phyloP scores from a whole-genome alignment of 64 coral and sea anemone species.

The Exaiptasia diaphana region DNA sequence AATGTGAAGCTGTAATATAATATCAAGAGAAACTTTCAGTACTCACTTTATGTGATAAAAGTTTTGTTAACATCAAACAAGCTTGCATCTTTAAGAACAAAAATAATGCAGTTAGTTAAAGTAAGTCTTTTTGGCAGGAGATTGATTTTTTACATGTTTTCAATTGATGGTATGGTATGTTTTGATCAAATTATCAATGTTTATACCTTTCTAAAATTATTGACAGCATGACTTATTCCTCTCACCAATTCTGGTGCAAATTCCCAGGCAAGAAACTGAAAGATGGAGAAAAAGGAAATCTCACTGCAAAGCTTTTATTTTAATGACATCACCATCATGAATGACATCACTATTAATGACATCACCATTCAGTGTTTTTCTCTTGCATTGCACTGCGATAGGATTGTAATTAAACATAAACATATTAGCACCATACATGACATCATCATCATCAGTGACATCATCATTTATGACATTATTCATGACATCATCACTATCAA shows the following conservation, averaged over 20 bases:
- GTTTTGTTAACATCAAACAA: constrained; percentile 38
- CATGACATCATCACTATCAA: no score
- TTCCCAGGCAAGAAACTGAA: constrained; percentile 76
- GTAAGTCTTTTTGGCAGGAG: background rate
- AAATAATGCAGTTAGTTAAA: background rate
- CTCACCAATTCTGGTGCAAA: constrained; percentile 69
- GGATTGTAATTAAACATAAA: no score
- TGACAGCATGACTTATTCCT: constrained; percentile 66
- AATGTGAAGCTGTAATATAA: no score
- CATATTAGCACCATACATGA: no score
- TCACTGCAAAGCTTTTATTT: no score
- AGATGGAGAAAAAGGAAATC: background rate
- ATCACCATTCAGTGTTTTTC: no score
- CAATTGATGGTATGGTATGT: background rate
- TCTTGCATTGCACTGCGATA: no score
- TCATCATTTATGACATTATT: no score
- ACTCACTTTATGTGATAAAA: constrained; percentile 43
- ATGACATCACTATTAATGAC: no score
- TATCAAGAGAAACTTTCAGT: no score
- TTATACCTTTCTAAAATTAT: constrained; percentile 89
- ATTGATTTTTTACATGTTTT: background rate
- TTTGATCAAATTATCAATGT: background rate
- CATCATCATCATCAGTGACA: no score
- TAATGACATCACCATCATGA: no score
- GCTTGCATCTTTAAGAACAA: constrained; percentile 38